Conservation (phyloP, 2,888 invertebrate species). For the Conchocele bisecta region DNA sequence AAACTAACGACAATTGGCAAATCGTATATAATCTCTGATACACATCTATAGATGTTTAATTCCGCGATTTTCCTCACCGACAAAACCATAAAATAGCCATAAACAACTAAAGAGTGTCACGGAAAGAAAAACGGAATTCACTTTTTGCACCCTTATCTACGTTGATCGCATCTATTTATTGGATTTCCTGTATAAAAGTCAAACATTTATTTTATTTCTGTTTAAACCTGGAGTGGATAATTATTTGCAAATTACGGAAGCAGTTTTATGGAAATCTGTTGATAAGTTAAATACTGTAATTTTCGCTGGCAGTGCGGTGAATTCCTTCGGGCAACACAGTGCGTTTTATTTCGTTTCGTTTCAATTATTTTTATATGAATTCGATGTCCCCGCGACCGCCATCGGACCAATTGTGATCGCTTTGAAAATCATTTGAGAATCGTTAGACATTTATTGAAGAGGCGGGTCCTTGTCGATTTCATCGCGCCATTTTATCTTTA, state of each 20-base stretch:
- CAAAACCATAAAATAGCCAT: constrained; percentile 45
- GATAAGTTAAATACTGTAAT: constrained; percentile 21
- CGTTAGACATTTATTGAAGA: constrained; percentile 43
- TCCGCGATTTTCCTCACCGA: constrained; percentile 40
- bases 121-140: constrained; percentile 16
- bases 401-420: too few relatives aligned
- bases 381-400: constrained; percentile 34
- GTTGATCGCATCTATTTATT: constrained; percentile 31
- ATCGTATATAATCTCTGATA: too few relatives aligned
- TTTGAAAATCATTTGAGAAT: too few relatives aligned
- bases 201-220: constrained; percentile 35
- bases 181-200: constrained; percentile 43
- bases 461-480: constrained; percentile 26
- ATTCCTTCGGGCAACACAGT: too few relatives aligned
- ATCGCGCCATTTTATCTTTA: constrained; percentile 4
- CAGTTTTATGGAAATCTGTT: constrained; percentile 15
- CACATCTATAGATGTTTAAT: too few relatives aligned
- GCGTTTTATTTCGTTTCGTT: constrained; percentile 45
- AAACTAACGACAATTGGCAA: too few relatives aligned
- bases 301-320: constrained; percentile 20
- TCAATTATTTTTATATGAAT: constrained; percentile 47
- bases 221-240: constrained; percentile 38
- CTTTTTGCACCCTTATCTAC: constrained; percentile 27
- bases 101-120: constrained; percentile 48
- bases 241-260: constrained; percentile 45